Evolutionary conservation across 2,888 invertebrate species (phyloP), one percentile per base, ranked within the genome.

Genomic region (Trachelus troglodyta): DNA sequence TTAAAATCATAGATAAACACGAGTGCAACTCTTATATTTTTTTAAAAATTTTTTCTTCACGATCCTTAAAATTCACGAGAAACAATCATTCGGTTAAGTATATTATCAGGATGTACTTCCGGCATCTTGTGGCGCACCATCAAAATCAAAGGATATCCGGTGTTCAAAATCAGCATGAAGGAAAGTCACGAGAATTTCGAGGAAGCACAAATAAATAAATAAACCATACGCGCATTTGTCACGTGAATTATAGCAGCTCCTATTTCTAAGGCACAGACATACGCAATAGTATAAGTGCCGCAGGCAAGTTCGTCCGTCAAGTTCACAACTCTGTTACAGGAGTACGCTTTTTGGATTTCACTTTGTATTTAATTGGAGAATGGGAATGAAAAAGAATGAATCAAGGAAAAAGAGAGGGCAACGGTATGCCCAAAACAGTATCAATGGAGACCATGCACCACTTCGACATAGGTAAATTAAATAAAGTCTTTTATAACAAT

Each of bases 191-290:
- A 56, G 9, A 56, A 23, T 23, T 23, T 56, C 23, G 9, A 56
- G 23, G 9, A 56, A 15, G 23, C 9, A 23, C 23, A 56, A 23
- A 23, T 23, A 56, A 23, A 56, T 56, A 9, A 56, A 9, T 23
- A 56, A 23, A 56, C 56, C 56, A 23, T 56, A 23, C 56, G 9
- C 9, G 9, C 9, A 9, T 23, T 56, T 23, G 23, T 9, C 56
- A 56, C 23, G 56, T 56, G 56, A 56, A 23, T 56, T 9, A 56
- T 9, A 9, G 23, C 56, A 56, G 56, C 79, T 75, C 79, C 80
- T 85, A 84, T 75, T 76, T 76, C 83, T 83, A 84, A 85, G 80
- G 82, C 81, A 83, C 83, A 79, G 81, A 82, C 79, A 80, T 73
- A 75, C 76, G 79, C 79, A 76, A 75, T 81, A 80, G 74, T 78